Percentiles rank a stretch among this genome's conserved stretches.
phyloP scores from a whole-genome alignment of 1,140 invertebrate genomes.

The Adelges cooleyi region DNA sequence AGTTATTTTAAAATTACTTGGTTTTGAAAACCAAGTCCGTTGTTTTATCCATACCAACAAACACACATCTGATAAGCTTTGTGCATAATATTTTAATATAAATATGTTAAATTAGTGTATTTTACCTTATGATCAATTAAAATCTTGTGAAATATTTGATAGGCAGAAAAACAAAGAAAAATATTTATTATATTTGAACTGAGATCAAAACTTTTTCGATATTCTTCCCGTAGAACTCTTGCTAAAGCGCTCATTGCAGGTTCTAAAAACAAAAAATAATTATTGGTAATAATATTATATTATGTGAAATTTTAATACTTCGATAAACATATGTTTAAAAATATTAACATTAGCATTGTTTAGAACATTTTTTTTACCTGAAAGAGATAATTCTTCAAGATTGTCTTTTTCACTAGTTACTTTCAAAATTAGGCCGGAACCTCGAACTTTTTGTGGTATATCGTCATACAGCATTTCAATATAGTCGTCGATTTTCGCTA shows the following conservation, averaged over 20 bases:
- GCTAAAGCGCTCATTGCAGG: conserved; percentile 89
- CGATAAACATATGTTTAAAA: not conserved
- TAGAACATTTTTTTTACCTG: conserved; percentile 49
- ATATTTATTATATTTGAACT: conserved; percentile 94
- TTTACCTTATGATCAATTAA: conserved; percentile 77
- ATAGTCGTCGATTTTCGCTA: conserved; percentile 83
- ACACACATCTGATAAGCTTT: too few species aligned
- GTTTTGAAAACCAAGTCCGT: too few species aligned
- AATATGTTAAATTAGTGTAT: conserved; percentile 18
- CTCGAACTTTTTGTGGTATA: conserved; percentile 81
- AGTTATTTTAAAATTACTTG: too few species aligned
- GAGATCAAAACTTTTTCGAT: conserved; percentile 88
- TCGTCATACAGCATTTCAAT: conserved; percentile 95
- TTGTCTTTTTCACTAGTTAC: conserved; percentile 87
- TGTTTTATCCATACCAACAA: too few species aligned
- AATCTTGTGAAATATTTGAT: conserved; percentile 85
- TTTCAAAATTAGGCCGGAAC: conserved; percentile 80
- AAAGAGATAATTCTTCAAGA: conserved; percentile 80
- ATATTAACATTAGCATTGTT: too few species aligned
- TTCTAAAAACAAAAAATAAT: conserved; percentile 47
- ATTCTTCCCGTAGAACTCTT: conserved; percentile 90
- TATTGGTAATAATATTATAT: not conserved
- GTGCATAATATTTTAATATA: too few species aligned
- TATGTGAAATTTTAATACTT: not conserved
- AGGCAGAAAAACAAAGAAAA: conserved; percentile 96